These are phyloP conservation scores for Manis javanica DNA, from an alignment of 2,797 vertebrate species.

Conservation along the genomic window DNA sequence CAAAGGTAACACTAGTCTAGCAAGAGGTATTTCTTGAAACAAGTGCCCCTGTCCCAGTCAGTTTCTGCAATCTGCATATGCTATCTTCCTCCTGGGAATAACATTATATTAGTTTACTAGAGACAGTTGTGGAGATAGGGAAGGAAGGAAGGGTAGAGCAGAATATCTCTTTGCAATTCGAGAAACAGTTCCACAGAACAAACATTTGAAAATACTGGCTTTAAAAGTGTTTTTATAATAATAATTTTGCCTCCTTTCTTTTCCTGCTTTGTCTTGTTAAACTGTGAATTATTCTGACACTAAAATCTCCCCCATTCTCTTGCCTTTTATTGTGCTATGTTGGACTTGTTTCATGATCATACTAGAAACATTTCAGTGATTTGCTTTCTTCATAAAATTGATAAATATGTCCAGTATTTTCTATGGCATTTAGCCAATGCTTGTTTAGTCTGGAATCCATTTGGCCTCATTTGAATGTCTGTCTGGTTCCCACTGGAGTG, in stretches of 20 bases:
- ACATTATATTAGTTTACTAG: not conserved
- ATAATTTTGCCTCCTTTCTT: slow-evolving; percentile 60
- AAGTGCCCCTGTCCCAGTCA: not conserved
- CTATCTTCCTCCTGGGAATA: not conserved
- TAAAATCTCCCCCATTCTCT: slow-evolving; percentile 72
- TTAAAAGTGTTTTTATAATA: slow-evolving; percentile 52
- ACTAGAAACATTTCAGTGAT: slow-evolving; percentile 43
- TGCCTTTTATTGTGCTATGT: slow-evolving; percentile 40
- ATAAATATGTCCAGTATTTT: slow-evolving; percentile 42
- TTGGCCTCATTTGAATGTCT: slow-evolving; percentile 38
- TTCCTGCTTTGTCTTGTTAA: slow-evolving; percentile 62
- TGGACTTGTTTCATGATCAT: not conserved
- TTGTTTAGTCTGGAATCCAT: slow-evolving; percentile 63
- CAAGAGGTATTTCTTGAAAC: not conserved
- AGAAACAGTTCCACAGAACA: slow-evolving; percentile 36
- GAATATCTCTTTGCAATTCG: not conserved
- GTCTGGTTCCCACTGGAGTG: slow-evolving; percentile 7
- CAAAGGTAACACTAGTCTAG: not conserved
- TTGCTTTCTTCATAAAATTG: slow-evolving; percentile 38
- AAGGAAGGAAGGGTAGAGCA: not conserved
- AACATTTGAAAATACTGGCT: slow-evolving; percentile 29
- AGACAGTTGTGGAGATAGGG: not conserved
- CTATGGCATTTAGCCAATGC: slow-evolving; percentile 53
- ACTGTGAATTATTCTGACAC: slow-evolving; percentile 74
- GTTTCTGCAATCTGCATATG: not conserved